phyloP scores from a whole-genome alignment of 2,797 vertebrate species.

The Periophthalmus magnuspinnatus region DNA sequence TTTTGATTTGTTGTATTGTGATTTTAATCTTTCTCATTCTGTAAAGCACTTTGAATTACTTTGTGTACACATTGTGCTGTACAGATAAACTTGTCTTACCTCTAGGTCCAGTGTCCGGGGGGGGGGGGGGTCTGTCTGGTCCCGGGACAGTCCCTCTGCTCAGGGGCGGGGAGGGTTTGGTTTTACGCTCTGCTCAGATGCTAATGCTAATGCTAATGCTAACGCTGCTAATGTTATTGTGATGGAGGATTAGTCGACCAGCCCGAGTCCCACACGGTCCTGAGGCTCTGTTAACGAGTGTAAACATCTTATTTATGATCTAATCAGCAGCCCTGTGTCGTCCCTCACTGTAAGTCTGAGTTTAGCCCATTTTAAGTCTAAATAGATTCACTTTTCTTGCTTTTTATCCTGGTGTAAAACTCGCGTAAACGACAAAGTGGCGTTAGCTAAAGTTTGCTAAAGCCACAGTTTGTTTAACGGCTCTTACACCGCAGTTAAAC shows the following conservation, averaged over 20 bases:
- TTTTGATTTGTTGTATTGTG: too few species aligned
- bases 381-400: background rate
- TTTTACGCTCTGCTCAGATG: slow-evolving; percentile 31
- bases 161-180: slow-evolving; percentile 6
- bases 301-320: background rate
- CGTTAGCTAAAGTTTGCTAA: slow-evolving; percentile 13
- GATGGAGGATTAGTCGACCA: slow-evolving; percentile 34
- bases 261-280: slow-evolving; percentile 23
- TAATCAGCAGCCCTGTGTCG: background rate
- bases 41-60: too few species aligned
- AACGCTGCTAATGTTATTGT: slow-evolving; percentile 44
- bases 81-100: too few species aligned
- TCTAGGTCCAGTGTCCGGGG: background rate
- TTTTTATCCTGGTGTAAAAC: background rate
- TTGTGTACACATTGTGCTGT: too few species aligned
- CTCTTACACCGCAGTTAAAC: background rate
- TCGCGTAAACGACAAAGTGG: slow-evolving; percentile 1
- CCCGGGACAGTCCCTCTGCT: slow-evolving; percentile 6
- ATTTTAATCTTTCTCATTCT: too few species aligned
- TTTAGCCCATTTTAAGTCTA: background rate
- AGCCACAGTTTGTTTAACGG: background rate
- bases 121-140: too few species aligned
- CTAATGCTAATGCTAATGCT: slow-evolving; percentile 24
- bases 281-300: background rate
- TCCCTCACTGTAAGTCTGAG: slow-evolving; percentile 13